Percentiles rank a stretch among this genome's conserved stretches.
These are phyloP conservation scores for Scolanthus callimorphus DNA, from an alignment of 92 coral and sea anemone genomes.

Conservation along the genomic window DNA sequence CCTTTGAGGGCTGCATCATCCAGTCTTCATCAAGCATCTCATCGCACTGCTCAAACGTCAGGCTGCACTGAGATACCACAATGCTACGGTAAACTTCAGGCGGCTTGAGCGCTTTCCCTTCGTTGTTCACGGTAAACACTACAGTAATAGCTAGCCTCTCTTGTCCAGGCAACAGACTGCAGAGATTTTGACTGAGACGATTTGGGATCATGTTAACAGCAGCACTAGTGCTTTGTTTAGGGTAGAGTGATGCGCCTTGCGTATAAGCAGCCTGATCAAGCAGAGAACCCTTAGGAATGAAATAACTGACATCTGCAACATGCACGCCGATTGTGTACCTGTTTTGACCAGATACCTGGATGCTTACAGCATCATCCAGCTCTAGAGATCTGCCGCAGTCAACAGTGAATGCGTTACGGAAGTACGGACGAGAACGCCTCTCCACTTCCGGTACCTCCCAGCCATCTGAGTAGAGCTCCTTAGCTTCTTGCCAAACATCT, in stretches of 20 bases:
- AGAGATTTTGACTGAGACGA: constrained; percentile 52
- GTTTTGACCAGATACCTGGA: constrained; percentile 35
- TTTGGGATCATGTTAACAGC: constrained; percentile 74
- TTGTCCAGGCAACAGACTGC: constrained; percentile 75
- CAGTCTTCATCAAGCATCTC: constrained; percentile 44
- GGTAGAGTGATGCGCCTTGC: constrained; percentile 74
- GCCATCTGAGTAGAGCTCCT: constrained; percentile 36
- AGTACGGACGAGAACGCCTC: constrained; percentile 44
- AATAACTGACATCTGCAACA: constrained; percentile 86
- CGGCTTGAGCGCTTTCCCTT: constrained; percentile 37
- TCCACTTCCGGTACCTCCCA: constrained; percentile 79
- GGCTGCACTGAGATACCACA: constrained; percentile 61
- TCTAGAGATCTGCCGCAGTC: constrained; percentile 61
- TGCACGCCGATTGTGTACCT: constrained; percentile 68
- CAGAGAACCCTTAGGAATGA: constrained; percentile 56
- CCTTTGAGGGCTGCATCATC: constrained; percentile 23
- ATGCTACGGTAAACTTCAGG: constrained; percentile 80
- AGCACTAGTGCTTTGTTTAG: constrained; percentile 28
- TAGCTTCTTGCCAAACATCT: constrained; percentile 43
- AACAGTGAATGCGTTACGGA: constrained; percentile 64
- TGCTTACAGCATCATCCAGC: constrained; percentile 89
- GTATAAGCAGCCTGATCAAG: constrained; percentile 64
- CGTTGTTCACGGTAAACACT: constrained; percentile 51
- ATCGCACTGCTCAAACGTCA: constrained; percentile 80
- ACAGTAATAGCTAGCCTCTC: constrained; percentile 82